phyloP scores from a whole-genome alignment of 2,888 invertebrate species.

The Temnothorax unifasciatus region DNA sequence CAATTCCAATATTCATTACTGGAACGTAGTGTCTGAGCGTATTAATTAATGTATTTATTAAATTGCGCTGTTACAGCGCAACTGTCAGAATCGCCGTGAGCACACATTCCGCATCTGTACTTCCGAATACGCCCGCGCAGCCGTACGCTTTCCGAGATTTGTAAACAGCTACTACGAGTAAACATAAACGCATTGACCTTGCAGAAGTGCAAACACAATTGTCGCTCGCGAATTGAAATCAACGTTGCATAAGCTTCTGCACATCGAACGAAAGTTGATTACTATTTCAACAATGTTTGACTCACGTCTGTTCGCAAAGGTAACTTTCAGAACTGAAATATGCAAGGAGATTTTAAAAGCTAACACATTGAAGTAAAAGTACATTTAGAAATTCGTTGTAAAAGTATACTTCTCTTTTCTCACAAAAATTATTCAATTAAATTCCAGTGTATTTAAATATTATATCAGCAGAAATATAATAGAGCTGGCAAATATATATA shows the following conservation, averaged over 20 bases:
- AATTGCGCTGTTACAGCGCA: constrained; percentile 30
- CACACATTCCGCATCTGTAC: constrained; percentile 32
- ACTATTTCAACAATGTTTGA: constrained; percentile 41
- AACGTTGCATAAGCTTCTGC: constrained; percentile 56
- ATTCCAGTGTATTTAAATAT: background rate
- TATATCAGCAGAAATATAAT: background rate
- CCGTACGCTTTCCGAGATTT: constrained; percentile 45
- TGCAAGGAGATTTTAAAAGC: background rate
- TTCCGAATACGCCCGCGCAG: constrained; percentile 19
- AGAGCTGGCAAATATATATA: background rate
- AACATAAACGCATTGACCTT: constrained; percentile 50
- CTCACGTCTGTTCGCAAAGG: background rate
- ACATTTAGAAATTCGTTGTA: background rate
- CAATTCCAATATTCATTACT: constrained; percentile 38
- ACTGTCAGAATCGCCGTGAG: constrained; percentile 42
- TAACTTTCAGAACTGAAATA: constrained; percentile 19
- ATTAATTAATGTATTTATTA: constrained; percentile 57
- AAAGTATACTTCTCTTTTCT: background rate
- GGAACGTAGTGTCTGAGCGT: constrained; percentile 16
- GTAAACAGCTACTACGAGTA: constrained; percentile 52
- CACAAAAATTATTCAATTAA: background rate
- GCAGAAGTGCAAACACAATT: constrained; percentile 64
- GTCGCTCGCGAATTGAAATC: constrained; percentile 62
- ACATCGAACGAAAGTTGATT: constrained; percentile 63
- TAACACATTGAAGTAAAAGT: background rate